Conservation (phyloP, 2,888 invertebrate species). For the Buathra laborator region DNA sequence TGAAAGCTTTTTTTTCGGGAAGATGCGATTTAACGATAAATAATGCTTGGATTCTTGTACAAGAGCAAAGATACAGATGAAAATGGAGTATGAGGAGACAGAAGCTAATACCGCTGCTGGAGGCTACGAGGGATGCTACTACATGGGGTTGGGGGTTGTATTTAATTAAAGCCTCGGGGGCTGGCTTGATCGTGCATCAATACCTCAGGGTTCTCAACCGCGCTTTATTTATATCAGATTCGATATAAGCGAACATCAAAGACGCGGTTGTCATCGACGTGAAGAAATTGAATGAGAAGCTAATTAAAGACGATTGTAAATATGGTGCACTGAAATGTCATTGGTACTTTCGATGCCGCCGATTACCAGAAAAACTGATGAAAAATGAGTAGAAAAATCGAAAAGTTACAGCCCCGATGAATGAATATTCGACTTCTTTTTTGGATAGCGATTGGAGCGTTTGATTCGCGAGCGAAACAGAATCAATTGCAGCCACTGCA, state of each 20-base stretch:
- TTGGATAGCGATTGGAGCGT: background rate
- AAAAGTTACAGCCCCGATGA: background rate
- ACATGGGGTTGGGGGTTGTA: slow-evolving; percentile 78
- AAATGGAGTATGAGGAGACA: slow-evolving; percentile 43
- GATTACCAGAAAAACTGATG: background rate
- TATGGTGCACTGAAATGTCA: background rate
- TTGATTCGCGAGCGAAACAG: background rate
- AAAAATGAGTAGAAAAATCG: background rate
- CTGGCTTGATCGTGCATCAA: slow-evolving; percentile 84
- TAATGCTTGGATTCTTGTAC: slow-evolving; percentile 34
- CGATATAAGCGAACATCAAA: slow-evolving; percentile 2
- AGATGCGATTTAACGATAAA: slow-evolving; percentile 10
- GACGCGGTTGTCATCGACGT: background rate
- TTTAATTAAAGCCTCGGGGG: slow-evolving; percentile 84
- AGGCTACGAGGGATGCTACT: slow-evolving; percentile 44
- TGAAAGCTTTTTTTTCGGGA: background rate
- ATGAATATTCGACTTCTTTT: background rate
- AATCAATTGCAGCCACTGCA: slow-evolving; percentile 68
- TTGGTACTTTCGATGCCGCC: background rate
- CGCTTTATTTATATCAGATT: slow-evolving; percentile 10
- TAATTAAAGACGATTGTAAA: background rate
- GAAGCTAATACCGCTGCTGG: slow-evolving; percentile 36
- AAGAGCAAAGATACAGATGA: slow-evolving; percentile 24
- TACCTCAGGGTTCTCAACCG: slow-evolving; percentile 82
- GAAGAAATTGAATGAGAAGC: background rate